These are phyloP conservation scores for Otus sunia DNA, from an alignment of 2,113 vertebrate species.

Conservation along the genomic window DNA sequence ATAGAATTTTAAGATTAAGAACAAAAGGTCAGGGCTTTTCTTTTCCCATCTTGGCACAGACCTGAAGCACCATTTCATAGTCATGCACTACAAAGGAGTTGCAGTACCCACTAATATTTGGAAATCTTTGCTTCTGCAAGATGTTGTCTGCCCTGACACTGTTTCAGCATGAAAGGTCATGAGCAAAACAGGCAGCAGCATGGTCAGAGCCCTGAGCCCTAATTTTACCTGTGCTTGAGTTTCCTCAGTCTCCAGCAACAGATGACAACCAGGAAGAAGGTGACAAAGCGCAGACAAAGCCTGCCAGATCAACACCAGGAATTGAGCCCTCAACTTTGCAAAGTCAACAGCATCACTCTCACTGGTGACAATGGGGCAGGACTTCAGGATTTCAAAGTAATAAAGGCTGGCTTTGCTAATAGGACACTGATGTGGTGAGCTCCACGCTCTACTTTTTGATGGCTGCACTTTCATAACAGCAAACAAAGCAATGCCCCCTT, in stretches of 20 bases:
- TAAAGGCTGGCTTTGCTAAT: not conserved
- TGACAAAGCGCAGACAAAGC: not conserved
- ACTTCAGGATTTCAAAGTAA: not conserved
- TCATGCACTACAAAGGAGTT: not conserved
- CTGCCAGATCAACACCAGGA: not conserved
- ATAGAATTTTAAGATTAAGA: not conserved
- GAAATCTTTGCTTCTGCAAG: not conserved
- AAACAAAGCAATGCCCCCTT: not conserved
- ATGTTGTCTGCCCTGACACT: not conserved
- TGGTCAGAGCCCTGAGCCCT: not conserved
- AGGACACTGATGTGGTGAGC: not conserved
- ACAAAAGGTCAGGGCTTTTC: not conserved
- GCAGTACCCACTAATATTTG: not conserved
- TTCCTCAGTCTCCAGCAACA: not conserved
- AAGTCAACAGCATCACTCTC: not conserved
- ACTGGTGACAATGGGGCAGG: not conserved
- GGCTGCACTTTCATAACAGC: not conserved
- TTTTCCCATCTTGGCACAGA: not conserved
- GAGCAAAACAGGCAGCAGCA: not conserved
- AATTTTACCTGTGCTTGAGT: not conserved
- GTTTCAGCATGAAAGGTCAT: not conserved
- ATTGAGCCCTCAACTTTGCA: accelerated
- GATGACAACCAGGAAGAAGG: not conserved
- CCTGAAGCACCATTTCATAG: not conserved
- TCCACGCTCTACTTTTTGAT: not conserved